These are phyloP conservation scores for Zeus faber DNA, from an alignment of 2,113 vertebrate species.

Conservation along the genomic window DNA sequence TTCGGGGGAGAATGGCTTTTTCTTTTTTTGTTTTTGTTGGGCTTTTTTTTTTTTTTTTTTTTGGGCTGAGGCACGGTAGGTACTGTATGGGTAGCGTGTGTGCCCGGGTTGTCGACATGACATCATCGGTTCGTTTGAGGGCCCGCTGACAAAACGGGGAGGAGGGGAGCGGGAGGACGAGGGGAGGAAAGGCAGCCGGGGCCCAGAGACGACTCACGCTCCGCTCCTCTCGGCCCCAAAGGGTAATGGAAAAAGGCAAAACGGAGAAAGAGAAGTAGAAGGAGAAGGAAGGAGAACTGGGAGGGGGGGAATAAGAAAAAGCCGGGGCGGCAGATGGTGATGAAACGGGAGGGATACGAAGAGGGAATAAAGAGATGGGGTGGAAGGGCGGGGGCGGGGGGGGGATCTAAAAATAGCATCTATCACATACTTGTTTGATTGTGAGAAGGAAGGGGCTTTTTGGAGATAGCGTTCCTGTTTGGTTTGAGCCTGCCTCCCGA, in stretches of 20 bases:
- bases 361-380: slow-evolving; percentile 12
- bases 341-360: slow-evolving; percentile 17
- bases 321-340: slow-evolving; percentile 11
- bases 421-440: slow-evolving; percentile 67
- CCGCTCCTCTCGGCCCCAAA: background rate
- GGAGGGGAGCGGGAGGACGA: slow-evolving; percentile 1
- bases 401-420: slow-evolving; percentile 62
- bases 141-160: slow-evolving; percentile 6
- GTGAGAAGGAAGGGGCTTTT: slow-evolving; percentile 53
- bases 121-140: background rate
- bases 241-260: background rate
- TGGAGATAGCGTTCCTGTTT: slow-evolving; percentile 40
- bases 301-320: no score
- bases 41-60: slow-evolving; percentile 24
- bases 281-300: background rate
- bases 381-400: slow-evolving; percentile 2
- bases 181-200: background rate
- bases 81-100: background rate
- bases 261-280: background rate
- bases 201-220: no score
- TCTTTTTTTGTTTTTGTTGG: no score
- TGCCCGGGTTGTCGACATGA: background rate
- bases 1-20: slow-evolving; percentile 20
- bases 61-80: background rate
- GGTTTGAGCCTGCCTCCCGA: slow-evolving; percentile 4